Base-by-base conservation (phyloP, 2,797 vertebrate species). In the Epinephelus malabaricus region DNA sequence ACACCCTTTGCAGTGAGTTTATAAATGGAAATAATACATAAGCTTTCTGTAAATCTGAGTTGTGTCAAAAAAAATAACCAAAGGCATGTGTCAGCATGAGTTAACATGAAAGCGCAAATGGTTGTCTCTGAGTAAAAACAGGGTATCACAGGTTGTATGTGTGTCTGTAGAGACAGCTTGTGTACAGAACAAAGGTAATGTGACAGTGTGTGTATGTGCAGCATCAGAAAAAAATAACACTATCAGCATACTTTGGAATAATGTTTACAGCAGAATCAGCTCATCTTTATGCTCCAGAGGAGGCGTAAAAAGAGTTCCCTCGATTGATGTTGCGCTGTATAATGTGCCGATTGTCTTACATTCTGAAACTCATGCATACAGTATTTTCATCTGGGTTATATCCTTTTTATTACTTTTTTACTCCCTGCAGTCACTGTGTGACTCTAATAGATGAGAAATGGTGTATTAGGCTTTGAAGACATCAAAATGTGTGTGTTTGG, bases 221-320 rank as follows among this genome's bases (percentile, higher is more conserved):
- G 21, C 34, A 70, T 64, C 30, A 50, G 27, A 46, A 30, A 71
- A 21, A 30, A 62, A 27, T 21, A 69, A 73, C 47, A 12, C 2
- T 46, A 49, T 72, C 38, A 62, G 66, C 59, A 73, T 25, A 61
- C 25, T 58, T 76, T 49, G 0, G 8, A 73, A 79, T 62, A 63
- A 66, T 72, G 53, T 84, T 74, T 83, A 72, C 56, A 34, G 59
- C 54, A 75, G 58, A 64, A 80, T 75, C 60, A 64, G 30, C 46
- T 82, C 49, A 64, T 74, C 58, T 77, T 63, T 51, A 70, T 14
- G 11, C 78, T 76, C 61, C 76, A 62, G 56, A 51, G 59, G 70
- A 79, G 54, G 38, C 67, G 79, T 77, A 15, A 73, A 54, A 64
- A 40, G 55, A 60, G 13, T 47, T 74, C 34, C 43, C 49, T 81